Conservation (phyloP, 2,113 vertebrate genomes). For the Opisthocomus hoazin region DNA sequence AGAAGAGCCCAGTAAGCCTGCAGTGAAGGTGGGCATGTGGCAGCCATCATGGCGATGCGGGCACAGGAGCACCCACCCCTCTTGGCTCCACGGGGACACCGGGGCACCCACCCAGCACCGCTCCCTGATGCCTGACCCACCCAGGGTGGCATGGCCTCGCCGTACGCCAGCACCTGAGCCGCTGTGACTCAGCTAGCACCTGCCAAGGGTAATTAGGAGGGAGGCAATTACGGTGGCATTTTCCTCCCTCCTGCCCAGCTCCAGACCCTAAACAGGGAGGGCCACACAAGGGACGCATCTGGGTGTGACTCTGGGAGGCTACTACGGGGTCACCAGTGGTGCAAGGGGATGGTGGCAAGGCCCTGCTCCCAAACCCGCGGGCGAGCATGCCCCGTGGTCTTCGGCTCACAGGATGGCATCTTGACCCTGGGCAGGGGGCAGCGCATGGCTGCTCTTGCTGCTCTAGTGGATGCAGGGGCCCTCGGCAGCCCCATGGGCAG, state of each 20-base stretch:
- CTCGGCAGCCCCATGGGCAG: neutral
- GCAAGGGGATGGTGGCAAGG: neutral
- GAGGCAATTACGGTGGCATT: neutral
- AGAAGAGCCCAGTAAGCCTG: neutral
- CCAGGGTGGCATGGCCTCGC: fast-evolving
- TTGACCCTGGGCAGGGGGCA: neutral
- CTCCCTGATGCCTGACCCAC: neutral
- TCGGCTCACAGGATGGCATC: neutral
- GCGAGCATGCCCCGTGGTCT: fast-evolving
- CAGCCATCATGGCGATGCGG: fast-evolving
- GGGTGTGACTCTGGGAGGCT: neutral
- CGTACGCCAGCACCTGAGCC: neutral
- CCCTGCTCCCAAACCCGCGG: neutral
- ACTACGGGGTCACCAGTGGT: neutral
- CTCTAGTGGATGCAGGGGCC: neutral
- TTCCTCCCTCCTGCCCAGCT: neutral
- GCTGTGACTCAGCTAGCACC: slow-evolving; percentile 32
- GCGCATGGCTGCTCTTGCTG: fast-evolving
- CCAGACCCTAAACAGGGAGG: neutral
- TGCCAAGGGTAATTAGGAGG: neutral
- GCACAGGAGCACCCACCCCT: neutral
- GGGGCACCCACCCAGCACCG: neutral
- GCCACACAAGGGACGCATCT: fast-evolving
- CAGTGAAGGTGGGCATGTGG: neutral
- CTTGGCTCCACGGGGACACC: fast-evolving